A percentile compares a stretch with the other conserved stretches of the same genome.
phyloP scores from a whole-genome alignment of 35 echinoderm and acorn worm genomes.

The Anneissia japonica region DNA sequence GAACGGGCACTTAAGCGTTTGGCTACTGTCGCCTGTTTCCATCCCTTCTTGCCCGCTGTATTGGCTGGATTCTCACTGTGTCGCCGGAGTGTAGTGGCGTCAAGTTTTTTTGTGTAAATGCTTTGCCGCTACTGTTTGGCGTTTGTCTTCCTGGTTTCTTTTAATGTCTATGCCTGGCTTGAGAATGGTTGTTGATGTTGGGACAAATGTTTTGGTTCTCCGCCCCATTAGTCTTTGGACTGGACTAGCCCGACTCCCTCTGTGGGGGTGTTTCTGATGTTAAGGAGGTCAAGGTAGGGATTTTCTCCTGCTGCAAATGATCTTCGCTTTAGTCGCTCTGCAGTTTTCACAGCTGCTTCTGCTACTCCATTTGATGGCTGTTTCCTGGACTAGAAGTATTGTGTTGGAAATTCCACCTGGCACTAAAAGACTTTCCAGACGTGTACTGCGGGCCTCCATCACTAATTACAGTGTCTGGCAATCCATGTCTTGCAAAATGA shows the following conservation, averaged over 20 bases:
- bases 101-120: background rate
- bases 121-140: background rate
- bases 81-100: background rate
- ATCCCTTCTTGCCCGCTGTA: slow-evolving; percentile 2
- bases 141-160: too few relatives aligned
- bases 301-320: slow-evolving; percentile 2
- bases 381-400: background rate
- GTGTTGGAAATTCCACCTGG: background rate
- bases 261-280: background rate
- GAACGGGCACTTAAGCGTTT: background rate
- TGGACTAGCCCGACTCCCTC: background rate
- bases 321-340: background rate
- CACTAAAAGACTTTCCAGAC: background rate
- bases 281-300: slow-evolving; percentile 1
- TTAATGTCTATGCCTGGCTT: background rate
- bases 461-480: slow-evolving; percentile 14
- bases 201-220: background rate
- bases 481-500: slow-evolving; percentile 6
- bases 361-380: background rate
- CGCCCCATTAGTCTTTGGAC: background rate
- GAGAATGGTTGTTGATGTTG: background rate
- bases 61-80: slow-evolving; percentile 9
- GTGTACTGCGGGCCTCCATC: slow-evolving; percentile 14
- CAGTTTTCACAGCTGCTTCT: background rate
- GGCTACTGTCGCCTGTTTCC: slow-evolving; percentile 9